A percentile compares a stretch with the other conserved stretches of the same genome.
Evolutionary conservation across 2,797 vertebrate genomes (phyloP).

Genomic region (Pantherophis alleghaniensis): DNA sequence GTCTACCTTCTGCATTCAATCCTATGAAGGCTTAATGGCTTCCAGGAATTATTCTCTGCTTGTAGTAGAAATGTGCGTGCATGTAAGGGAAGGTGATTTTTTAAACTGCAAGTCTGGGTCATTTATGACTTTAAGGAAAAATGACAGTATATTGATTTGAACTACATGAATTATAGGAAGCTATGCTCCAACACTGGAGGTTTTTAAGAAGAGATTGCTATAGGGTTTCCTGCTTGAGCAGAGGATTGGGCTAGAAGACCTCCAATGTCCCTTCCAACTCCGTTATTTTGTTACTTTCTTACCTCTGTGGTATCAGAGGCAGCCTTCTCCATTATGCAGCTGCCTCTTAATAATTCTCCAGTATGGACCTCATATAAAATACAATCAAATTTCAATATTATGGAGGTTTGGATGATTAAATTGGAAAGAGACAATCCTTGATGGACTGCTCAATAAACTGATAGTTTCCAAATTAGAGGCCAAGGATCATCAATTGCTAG

Average conservation of each 20-base stretch:
- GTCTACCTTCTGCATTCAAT: background rate
- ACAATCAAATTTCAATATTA: background rate
- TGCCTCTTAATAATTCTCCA: background rate
- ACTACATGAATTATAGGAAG: background rate
- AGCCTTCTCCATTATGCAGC: background rate
- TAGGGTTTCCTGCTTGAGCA: background rate
- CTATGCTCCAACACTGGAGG: background rate
- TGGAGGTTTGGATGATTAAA: background rate
- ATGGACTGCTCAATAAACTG: background rate
- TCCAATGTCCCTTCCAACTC: background rate
- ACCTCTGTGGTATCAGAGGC: background rate
- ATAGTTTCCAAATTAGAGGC: background rate
- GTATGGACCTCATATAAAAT: background rate
- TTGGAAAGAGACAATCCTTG: background rate
- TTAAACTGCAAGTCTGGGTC: background rate
- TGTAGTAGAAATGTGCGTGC: background rate
- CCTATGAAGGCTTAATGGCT: background rate
- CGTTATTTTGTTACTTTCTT: background rate
- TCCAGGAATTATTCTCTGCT: background rate
- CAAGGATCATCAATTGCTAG: background rate
- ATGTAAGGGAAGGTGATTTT: background rate
- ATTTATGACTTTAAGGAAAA: background rate
- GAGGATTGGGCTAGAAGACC: background rate
- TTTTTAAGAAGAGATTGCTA: background rate
- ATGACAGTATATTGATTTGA: background rate